A percentile compares a stretch with the other conserved stretches of the same genome.
Evolutionary conservation across 64 coral and sea anemone species (phyloP).

Genomic region (Platygyra sinensis): DNA sequence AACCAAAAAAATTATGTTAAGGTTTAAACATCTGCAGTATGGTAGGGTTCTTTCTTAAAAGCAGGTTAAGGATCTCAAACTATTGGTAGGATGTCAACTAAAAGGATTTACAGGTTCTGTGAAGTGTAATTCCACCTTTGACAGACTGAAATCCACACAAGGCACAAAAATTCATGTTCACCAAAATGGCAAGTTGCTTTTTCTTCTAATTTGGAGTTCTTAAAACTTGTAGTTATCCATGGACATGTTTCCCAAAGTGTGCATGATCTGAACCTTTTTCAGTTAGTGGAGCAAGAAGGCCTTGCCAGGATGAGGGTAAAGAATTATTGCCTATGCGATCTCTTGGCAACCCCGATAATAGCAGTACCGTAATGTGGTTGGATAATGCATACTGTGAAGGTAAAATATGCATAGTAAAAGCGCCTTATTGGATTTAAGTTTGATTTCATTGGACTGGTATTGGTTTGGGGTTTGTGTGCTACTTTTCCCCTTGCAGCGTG

Average conservation of each 20-base stretch:
- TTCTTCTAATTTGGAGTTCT: too few relatives aligned
- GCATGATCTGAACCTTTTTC: slow-evolving; percentile 8
- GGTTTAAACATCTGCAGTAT: too few relatives aligned
- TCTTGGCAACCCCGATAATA: background rate
- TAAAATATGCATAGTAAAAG: background rate
- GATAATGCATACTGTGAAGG: background rate
- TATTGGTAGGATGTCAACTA: too few relatives aligned
- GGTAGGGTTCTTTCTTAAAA: too few relatives aligned
- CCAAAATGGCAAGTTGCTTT: too few relatives aligned
- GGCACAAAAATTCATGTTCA: too few relatives aligned
- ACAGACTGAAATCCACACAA: too few relatives aligned
- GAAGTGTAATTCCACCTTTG: too few relatives aligned
- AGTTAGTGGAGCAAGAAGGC: background rate
- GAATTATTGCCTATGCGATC: background rate
- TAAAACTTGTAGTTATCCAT: too few relatives aligned
- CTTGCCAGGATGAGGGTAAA: background rate
- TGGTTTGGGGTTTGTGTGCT: background rate
- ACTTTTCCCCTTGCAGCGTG: slow-evolving; percentile 9
- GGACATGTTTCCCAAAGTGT: background rate
- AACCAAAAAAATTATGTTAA: too few relatives aligned
- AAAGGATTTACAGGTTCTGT: too few relatives aligned
- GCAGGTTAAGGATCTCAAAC: too few relatives aligned
- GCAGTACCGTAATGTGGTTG: background rate
- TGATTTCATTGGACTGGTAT: background rate
- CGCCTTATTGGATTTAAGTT: background rate